phyloP scores from a whole-genome alignment of 2,797 vertebrate genomes.

The Buphagus erythrorhynchus region DNA sequence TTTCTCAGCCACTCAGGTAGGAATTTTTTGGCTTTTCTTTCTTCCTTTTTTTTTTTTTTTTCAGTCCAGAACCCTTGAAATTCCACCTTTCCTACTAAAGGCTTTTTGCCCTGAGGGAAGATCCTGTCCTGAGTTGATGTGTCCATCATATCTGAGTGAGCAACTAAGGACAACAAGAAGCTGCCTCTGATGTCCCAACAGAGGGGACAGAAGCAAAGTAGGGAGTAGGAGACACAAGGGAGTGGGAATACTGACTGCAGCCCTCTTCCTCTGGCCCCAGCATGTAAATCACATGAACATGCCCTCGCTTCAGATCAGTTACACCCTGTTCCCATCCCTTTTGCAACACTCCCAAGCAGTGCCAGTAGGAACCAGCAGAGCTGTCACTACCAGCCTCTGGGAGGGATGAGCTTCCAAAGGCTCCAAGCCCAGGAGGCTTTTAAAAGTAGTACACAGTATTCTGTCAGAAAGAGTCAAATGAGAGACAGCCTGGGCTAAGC shows the following conservation, averaged over 20 bases:
- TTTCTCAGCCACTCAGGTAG: neutral
- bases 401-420: neutral
- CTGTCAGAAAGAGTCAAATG: neutral
- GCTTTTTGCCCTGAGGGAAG: neutral
- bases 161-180: neutral
- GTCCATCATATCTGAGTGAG: neutral
- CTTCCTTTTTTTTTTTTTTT: neutral
- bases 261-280: neutral
- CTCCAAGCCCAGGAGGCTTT: neutral
- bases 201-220: neutral
- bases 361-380: neutral
- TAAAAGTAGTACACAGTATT: neutral
- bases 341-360: neutral
- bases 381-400: neutral
- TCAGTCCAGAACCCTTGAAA: neutral
- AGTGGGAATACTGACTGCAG: neutral
- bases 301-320: neutral
- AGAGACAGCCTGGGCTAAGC: neutral
- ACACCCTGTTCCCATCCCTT: neutral
- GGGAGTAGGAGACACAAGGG: neutral
- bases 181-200: neutral
- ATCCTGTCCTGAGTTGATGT: neutral
- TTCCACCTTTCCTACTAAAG: neutral
- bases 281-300: fast-evolving
- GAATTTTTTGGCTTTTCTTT: neutral